Base-by-base conservation (phyloP, 2,113 vertebrate species). In the Protobothrops mucrosquamatus region DNA sequence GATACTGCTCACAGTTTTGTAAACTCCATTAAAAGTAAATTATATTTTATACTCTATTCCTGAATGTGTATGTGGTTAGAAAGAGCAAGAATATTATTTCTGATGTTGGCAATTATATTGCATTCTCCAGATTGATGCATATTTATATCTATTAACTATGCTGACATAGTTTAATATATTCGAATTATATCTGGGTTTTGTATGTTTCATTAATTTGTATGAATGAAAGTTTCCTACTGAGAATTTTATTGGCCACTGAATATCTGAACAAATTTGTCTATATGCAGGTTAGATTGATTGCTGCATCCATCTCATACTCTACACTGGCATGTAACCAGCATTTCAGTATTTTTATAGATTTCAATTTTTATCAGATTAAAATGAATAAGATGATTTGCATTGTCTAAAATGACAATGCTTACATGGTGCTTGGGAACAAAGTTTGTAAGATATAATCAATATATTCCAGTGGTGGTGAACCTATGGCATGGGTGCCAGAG, bases 11-110 rank as follows among this genome's bases (percentile, higher is more conserved):
- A n/a, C 3, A 22, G 9, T 43, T 95, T 87, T 93, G 59, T 86
- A 89, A 23, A n/a, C 48, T 4, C 2, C 46, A 0, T 56, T 92
- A 90, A 91, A 89, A 22, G 12, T 52, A 55, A 18, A 92, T 3
- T 92, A n/a, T 57, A 2, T 14, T 86, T 88, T 95, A 85, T 29
- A 12, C 26, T 81, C 3, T 64, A 34, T 7, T 26, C 2, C 18
- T 0, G 0, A 11, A 39, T 54, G 15, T 6, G 89, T 43, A 81
- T 90, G 6, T 61, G 90, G 4, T 23, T 12, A 29, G 12, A 56
- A 48, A n/a, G 15, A 29, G 10, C 9, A 90, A 8, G 18, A 91
- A 61, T 48, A 92, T 90, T 55, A 29, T 92, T 92, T 94, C 14
- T 86, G 55, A 9, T 6, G 29, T 2, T n/a, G 46, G 10, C 51